Evolutionary conservation across 1,140 invertebrate species (phyloP).

Genomic region (Polypedilum vanderplanki): DNA sequence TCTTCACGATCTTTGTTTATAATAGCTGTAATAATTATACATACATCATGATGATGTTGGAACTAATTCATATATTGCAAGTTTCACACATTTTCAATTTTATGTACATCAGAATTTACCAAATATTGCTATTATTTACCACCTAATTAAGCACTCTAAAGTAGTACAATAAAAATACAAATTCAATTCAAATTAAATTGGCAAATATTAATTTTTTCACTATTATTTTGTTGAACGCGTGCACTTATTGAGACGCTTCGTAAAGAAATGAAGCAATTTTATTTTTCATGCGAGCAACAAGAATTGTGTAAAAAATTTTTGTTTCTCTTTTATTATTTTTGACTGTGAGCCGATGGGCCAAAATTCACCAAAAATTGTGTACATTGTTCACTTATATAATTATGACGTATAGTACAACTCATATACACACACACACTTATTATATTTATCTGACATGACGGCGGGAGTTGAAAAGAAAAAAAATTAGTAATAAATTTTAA

Average conservation of each 20-base stretch:
- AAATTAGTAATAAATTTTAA: neutral
- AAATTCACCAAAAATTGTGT: neutral
- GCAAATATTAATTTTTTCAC: neutral
- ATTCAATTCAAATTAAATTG: neutral
- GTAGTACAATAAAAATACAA: neutral
- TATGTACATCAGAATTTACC: neutral
- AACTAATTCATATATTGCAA: neutral
- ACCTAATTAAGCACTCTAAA: neutral
- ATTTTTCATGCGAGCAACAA: neutral
- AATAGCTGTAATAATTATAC: neutral
- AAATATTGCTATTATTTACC: neutral
- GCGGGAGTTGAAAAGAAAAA: too few species aligned
- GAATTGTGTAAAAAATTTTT: conserved; percentile 7
- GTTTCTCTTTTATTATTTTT: neutral
- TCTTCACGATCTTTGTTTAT: neutral
- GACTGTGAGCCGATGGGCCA: neutral
- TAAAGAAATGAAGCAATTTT: conserved; percentile 10
- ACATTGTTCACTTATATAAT: neutral
- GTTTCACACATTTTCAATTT: neutral
- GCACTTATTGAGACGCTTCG: neutral
- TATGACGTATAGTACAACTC: neutral
- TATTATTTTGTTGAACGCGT: neutral
- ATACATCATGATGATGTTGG: neutral
- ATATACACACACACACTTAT: neutral
- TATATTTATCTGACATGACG: too few species aligned